Evolutionary conservation across 64 coral and sea anemone species (phyloP).

Genomic region (Hydrozoanthus tunicans): DNA sequence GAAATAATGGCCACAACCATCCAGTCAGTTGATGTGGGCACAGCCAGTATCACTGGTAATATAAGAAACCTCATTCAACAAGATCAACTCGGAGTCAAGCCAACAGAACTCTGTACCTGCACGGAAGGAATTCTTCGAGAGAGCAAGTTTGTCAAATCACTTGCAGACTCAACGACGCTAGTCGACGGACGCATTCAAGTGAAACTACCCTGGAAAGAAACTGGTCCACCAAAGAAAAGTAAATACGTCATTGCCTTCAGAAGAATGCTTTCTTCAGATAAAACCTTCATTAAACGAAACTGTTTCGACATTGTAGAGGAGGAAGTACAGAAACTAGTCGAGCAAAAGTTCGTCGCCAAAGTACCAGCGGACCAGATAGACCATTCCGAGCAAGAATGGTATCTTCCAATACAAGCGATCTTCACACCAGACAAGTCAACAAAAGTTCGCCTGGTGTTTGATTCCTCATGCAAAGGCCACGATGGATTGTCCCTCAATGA

Average conservation of each 20-base stretch:
- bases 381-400: slow-evolving; percentile 64
- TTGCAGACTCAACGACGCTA: slow-evolving; percentile 66
- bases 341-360: slow-evolving; percentile 58
- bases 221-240: slow-evolving; percentile 49
- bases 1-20: neutral
- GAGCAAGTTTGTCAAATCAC: slow-evolving; percentile 71
- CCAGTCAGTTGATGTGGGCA: slow-evolving; percentile 35
- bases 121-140: slow-evolving; percentile 49
- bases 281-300: slow-evolving; percentile 47
- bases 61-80: slow-evolving; percentile 57
- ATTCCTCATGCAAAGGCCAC: slow-evolving; percentile 64
- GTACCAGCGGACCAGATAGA: slow-evolving; percentile 38
- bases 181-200: slow-evolving; percentile 67
- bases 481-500: slow-evolving; percentile 64
- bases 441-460: slow-evolving; percentile 63
- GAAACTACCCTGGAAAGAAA: slow-evolving; percentile 60
- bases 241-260: slow-evolving; percentile 66
- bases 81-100: slow-evolving; percentile 67
- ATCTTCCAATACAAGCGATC: slow-evolving; percentile 64
- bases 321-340: slow-evolving; percentile 59
- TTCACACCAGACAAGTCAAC: slow-evolving; percentile 71
- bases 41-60: slow-evolving; percentile 5
- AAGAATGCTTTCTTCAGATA: slow-evolving; percentile 51
- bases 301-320: slow-evolving; percentile 65
- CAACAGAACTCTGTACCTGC: slow-evolving; percentile 60